A percentile compares a stretch with the other conserved stretches of the same genome.
These are phyloP conservation scores for Campoplex nolae DNA, from an alignment of 2,888 invertebrate genomes.

Conservation along the genomic window DNA sequence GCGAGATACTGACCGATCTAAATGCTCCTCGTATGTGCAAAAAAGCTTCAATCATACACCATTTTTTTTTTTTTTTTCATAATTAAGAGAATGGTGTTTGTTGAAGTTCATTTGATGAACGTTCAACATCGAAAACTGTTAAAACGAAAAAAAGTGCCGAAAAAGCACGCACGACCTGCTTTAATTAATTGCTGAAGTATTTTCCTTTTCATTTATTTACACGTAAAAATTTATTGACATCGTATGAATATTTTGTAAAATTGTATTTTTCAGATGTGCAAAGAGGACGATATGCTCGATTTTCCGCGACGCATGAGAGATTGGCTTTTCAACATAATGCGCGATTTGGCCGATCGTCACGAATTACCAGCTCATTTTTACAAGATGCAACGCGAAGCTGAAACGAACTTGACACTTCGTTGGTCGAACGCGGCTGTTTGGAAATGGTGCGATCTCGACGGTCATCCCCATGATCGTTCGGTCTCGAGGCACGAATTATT, in stretches of 20 bases:
- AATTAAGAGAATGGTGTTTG: too few relatives aligned
- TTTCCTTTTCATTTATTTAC: background rate
- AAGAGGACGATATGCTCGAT: slow-evolving; percentile 94
- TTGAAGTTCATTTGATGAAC: too few relatives aligned
- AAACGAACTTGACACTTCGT: slow-evolving; percentile 92
- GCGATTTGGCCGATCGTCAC: slow-evolving; percentile 95
- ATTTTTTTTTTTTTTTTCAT: too few relatives aligned
- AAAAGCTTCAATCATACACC: too few relatives aligned
- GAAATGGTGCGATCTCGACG: slow-evolving; percentile 99
- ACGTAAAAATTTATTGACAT: background rate
- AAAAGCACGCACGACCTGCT: too few relatives aligned
- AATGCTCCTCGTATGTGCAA: too few relatives aligned
- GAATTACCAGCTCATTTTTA: slow-evolving; percentile 93
- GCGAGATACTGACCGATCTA: too few relatives aligned
- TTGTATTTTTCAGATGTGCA: slow-evolving; percentile 88
- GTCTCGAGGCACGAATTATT: slow-evolving; percentile 98
- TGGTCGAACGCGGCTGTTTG: slow-evolving; percentile 98
- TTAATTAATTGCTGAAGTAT: too few relatives aligned
- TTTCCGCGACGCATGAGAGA: slow-evolving; percentile 99
- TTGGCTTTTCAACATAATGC: slow-evolving; percentile 99
- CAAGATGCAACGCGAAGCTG: slow-evolving; percentile 95
- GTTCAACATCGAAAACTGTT: too few relatives aligned
- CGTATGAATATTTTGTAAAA: background rate
- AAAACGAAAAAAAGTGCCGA: too few relatives aligned
- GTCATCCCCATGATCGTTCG: slow-evolving; percentile 93